phyloP scores from a whole-genome alignment of 2,113 vertebrate genomes.

The Tichodroma muraria region DNA sequence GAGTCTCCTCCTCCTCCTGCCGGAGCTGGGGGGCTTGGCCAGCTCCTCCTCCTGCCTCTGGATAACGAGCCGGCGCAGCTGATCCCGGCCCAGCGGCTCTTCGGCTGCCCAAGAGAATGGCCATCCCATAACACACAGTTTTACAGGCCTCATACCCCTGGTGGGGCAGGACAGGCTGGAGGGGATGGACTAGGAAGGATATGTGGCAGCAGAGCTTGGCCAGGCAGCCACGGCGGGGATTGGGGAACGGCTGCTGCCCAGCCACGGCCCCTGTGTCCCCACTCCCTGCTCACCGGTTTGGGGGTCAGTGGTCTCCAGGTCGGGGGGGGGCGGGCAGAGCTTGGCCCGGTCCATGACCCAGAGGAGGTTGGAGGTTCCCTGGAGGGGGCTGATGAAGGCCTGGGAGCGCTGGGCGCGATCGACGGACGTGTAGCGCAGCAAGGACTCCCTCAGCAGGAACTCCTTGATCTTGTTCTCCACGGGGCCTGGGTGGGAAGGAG shows the following conservation, averaged over 20 bases:
- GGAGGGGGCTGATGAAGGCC: constrained; percentile 29
- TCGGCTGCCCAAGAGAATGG: constrained; percentile 7
- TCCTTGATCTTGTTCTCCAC: constrained; percentile 55
- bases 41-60: background rate
- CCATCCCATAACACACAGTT: fast-evolving
- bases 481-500: constrained; percentile 9
- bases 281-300: constrained; percentile 10
- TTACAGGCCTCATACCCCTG: fast-evolving
- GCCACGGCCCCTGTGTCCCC: fast-evolving
- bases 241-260: fast-evolving
- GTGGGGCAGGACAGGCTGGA: background rate
- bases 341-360: background rate
- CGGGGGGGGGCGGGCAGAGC: background rate
- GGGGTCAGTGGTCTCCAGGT: background rate
- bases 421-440: background rate
- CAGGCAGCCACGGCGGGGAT: fast-evolving
- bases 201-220: fast-evolving
- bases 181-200: background rate
- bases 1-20: background rate
- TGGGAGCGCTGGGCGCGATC: background rate
- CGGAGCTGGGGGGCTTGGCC: fast-evolving
- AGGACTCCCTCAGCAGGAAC: constrained; percentile 55
- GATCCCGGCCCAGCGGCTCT: background rate
- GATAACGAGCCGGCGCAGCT: constrained; percentile 16
- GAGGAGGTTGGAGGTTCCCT: background rate